Base-by-base conservation (phyloP, 2,113 vertebrate genomes). In the Irena cyanogastra region DNA sequence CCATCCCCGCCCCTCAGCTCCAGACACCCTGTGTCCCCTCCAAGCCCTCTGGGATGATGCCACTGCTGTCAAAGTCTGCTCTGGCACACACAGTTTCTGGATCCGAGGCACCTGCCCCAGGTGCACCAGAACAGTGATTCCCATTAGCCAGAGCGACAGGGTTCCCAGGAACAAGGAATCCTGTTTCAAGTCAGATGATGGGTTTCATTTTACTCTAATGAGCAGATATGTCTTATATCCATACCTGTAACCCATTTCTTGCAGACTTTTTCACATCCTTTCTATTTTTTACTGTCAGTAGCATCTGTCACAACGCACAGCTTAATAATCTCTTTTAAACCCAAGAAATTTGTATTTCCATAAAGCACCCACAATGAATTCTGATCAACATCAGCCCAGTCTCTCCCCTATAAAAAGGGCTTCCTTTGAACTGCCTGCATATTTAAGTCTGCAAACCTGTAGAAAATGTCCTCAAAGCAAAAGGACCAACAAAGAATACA, bases 331-430 rank as follows among this genome's bases (percentile, higher is more conserved):
- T 92, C 93, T 95, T 96, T 93, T 81, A 96, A 97, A 97, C 49
- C 87, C 75, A 71, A 96, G 95, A 91, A 94, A 93, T 95, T 95
- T 97, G 28, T 92, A 94, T 96, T 97, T 97, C 93, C 95, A 91
- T 93, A 90, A 85, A 94, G 89, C 94, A 89, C 93, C 95, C 83
- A 81, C 92, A 92, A 94, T 90, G 92, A 96, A 97, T 96, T 86
- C 93, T 97, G 96, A 98, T 97, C 98, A 97, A 89, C 92, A 95
- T 57, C 80, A 50, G 95, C 83, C 96, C 22, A n/a, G 64, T 94
- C 93, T 81, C 90, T 71, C 93, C 88, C 88, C 96, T 33, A 24
- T 87, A 87, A 76, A 96, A 89, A 91, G 80, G 86, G 60, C 22
- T 35, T 93, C 76, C 90, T 45, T 53, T 54, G 68, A 92, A 91